phyloP scores from a whole-genome alignment of 2,113 vertebrate genomes.

The Nothocercus nigrocapillus region DNA sequence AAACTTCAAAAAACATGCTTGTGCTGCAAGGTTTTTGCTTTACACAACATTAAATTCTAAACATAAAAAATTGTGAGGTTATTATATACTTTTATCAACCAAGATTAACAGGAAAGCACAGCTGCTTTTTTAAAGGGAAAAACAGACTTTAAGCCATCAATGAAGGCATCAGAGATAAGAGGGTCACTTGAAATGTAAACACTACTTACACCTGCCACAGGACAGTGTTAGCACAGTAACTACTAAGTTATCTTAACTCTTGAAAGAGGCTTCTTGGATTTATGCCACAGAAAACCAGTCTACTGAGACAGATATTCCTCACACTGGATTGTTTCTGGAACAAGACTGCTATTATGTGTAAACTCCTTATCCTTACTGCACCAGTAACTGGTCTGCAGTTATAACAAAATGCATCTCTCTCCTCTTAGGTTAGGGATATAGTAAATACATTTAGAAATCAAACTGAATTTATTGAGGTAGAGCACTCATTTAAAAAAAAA shows the following conservation, averaged over 20 bases:
- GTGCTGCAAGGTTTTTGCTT: not conserved
- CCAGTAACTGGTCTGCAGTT: not conserved
- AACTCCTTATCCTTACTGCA: not conserved
- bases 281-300: not conserved
- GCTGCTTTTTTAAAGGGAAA: not conserved
- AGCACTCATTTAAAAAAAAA: not conserved
- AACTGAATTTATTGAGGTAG: not conserved
- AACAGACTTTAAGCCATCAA: not conserved
- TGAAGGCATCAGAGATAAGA: not conserved
- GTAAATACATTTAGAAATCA: not conserved
- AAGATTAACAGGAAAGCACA: not conserved
- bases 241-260: slow-evolving; percentile 22
- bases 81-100: not conserved
- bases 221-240: not conserved
- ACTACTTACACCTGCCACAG: slow-evolving; percentile 8
- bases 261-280: slow-evolving; percentile 11
- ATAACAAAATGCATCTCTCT: not conserved
- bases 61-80: not conserved
- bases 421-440: not conserved
- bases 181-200: slow-evolving; percentile 25
- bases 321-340: not conserved
- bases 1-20: not conserved
- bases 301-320: not conserved
- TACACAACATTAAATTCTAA: not conserved
- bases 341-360: not conserved